phyloP scores from a whole-genome alignment of 1,140 invertebrate species.

The Drosophila nebulosa region DNA sequence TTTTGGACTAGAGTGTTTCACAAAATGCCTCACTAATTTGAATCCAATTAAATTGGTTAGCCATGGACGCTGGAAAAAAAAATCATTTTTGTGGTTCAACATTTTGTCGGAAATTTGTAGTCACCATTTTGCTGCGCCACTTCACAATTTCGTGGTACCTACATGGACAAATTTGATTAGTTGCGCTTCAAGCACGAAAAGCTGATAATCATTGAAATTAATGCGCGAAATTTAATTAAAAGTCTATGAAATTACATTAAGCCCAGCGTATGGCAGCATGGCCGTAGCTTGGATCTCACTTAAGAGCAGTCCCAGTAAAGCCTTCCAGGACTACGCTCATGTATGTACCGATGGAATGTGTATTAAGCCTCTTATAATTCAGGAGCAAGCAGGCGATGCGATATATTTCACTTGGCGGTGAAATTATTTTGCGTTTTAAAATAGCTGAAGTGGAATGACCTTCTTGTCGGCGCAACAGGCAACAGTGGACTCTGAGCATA shows the following conservation, averaged over 20 bases:
- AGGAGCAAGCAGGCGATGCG: constrained; percentile 1
- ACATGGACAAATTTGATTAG: constrained; percentile 7
- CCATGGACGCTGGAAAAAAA: constrained; percentile 3
- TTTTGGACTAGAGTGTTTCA: not conserved
- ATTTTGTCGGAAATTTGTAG: constrained; percentile 26
- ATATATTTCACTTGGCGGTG: constrained; percentile 15
- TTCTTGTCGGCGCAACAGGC: not conserved
- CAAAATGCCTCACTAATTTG: constrained; percentile 36
- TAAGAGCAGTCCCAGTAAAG: not conserved
- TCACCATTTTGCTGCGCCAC: not conserved
- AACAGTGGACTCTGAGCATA: not conserved
- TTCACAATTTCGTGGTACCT: not conserved
- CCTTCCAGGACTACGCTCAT: not conserved
- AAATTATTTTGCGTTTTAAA: constrained; percentile 6
- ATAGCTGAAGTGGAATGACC: not conserved
- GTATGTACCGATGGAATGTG: constrained; percentile 36
- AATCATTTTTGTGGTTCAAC: constrained; percentile 21
- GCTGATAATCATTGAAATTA: constrained; percentile 36
- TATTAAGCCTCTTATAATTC: constrained; percentile 57
- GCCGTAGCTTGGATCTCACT: too few species aligned
- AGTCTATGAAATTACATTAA: constrained; percentile 67
- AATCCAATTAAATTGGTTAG: constrained; percentile 62
- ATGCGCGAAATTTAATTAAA: constrained; percentile 71
- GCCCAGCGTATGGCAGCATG: constrained; percentile 25
- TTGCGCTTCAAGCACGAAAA: not conserved